Base-by-base conservation (phyloP, 2,113 vertebrate species). In the Cathartes aura region DNA sequence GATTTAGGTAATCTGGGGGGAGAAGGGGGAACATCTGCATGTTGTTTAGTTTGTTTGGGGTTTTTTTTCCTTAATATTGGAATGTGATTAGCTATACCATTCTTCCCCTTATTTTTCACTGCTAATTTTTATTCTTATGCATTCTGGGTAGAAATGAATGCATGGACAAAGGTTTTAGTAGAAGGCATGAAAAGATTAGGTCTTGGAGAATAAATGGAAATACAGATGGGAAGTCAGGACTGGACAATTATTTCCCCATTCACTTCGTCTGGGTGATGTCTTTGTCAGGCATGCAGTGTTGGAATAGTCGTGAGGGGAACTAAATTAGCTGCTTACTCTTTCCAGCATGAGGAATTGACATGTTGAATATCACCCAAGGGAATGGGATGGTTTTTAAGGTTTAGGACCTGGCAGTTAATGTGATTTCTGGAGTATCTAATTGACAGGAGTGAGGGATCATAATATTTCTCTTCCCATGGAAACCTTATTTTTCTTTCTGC, bases 271-370 rank as follows among this genome's bases (percentile, higher is more conserved):
- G 63, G 50, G 38, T 89, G 48, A 93, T 81, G 47, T 40, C 75
- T 95, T 86, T 75, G 62, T 91, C 30, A 86, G 60, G 20, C 43
- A 74, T 40, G n/a, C 38, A 67, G 53, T 73, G 63, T 42, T 92
- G 47, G 62, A 95, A 82, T 85, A 71, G 68, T 84, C 5, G 4
- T 82, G 89, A 76, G 90, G 56, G 43, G 60, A 96, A 56, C 23
- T 53, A 85, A 92, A 97, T 97, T 84, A 96, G 87, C 80, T 93
- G n/a, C 47, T 63, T 66, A 86, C 19, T 79, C 71, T 90, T 95
- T 80, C 64, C 58, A 93, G 53, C 48, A 53, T 29, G 45, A 92
- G 67, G 52, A 91, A 56, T 20, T 95, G 89, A 89, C 92, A 91
- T 82, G 87, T 63, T 96, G 78, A 91, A 83, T 82, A 72, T 63